Conservation (phyloP, 1,140 invertebrate species). For the Ceratosolen solmsi region DNA sequence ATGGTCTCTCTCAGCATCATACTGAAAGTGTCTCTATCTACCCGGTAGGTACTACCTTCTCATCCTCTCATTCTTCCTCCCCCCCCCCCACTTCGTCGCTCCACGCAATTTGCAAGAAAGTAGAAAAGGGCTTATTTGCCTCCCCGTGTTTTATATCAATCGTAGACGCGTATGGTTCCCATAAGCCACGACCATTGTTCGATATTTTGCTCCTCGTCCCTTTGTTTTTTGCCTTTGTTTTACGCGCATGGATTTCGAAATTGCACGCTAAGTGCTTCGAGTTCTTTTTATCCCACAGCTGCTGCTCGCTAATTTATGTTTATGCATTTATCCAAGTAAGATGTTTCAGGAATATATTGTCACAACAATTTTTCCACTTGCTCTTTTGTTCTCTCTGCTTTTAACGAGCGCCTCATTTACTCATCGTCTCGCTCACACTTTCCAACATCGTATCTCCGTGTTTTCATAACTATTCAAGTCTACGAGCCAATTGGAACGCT, state of each 20-base stretch:
- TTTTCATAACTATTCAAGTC: no score
- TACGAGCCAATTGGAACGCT: no score
- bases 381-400: not conserved
- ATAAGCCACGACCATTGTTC: not conserved
- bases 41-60: no score
- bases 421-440: no score
- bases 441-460: no score
- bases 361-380: not conserved
- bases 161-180: constrained; percentile 1
- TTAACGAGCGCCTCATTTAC: not conserved
- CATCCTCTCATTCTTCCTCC: no score
- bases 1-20: no score
- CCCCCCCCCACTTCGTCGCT: not conserved
- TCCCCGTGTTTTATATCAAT: not conserved
- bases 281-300: not conserved
- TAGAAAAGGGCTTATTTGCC: constrained; percentile 23
- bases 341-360: not conserved
- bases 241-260: not conserved
- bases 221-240: not conserved
- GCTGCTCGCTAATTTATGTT: constrained; percentile 1
- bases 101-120: constrained; percentile 5
- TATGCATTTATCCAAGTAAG: not conserved
- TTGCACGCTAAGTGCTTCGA: not conserved
- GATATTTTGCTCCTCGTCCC: not conserved
- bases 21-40: no score